Base-by-base conservation (phyloP, 2,888 invertebrate species). In the Dicyrtomina minuta region DNA sequence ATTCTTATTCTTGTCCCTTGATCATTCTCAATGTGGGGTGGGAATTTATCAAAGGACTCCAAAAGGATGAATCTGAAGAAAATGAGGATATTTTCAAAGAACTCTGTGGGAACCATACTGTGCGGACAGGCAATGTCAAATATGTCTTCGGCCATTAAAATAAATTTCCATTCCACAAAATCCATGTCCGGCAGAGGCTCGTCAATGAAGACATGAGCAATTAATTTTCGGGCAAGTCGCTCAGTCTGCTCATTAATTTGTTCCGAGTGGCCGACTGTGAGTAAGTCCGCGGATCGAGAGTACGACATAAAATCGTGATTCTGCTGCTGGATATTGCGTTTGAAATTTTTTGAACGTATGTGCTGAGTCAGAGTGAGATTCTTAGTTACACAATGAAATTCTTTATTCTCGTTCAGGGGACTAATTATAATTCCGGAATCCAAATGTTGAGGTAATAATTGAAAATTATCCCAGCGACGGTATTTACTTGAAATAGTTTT, bases 91-190 rank as follows among this genome's bases (percentile, higher is more conserved):
- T 74, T 67, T 17, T 74, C 46, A 10, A 72, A 58, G 46, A 70
- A 75, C 51, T 72, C 72, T 12, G 20, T 3, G 0, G 74, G 70
- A 1, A 75, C 74, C 68, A 75, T 71, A 22, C 27, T 26, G 1
- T 12, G 17, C 2, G 75, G 72, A 64, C 75, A 75, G 2, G 62
- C 70, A n/a, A 62, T 72, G 15, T 68, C 33, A 61, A 75, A 74
- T 46, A 75, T 74, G 22, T 70, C 41, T 53, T 62, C 56, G 2
- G 66, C 72, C 15, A 72, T 55, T 20, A 72, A 39, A 4, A 75
- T 53, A 58, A 74, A 74, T 39, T 69, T 55, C 74, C 74, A 75
- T 39, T 71, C 70, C 24, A 67, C 66, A 55, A 74, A 74, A 1
- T 69, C 46, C 60, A 70, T 43, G 1, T 69, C 69, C 24, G 71